Evolutionary conservation across 2,113 vertebrate genomes (phyloP).

Genomic region (Pteropus alecto): DNA sequence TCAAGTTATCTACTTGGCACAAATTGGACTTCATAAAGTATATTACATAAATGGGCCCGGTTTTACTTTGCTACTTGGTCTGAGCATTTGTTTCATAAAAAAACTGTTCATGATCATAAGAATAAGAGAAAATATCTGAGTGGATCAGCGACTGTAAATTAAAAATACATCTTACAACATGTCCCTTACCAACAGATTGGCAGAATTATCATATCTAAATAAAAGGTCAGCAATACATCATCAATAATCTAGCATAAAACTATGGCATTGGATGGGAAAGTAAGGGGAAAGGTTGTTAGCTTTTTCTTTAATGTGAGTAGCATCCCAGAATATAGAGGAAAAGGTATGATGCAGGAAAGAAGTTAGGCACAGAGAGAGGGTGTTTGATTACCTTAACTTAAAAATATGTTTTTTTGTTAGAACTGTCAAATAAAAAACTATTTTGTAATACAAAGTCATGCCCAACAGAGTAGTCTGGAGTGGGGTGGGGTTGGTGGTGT

Average conservation of each 20-base stretch:
- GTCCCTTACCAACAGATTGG: neutral
- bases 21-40: slow-evolving; percentile 38
- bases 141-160: neutral
- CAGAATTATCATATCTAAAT: neutral
- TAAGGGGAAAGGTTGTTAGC: neutral
- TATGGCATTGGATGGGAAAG: neutral
- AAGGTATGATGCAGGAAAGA: neutral
- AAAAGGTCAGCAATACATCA: neutral
- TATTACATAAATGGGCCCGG: slow-evolving; percentile 4
- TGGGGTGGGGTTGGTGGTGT: too few relatives aligned
- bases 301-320: neutral
- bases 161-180: neutral
- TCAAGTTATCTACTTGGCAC: slow-evolving; percentile 31
- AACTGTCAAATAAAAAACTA: neutral
- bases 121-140: slow-evolving; percentile 33
- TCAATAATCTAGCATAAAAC: neutral
- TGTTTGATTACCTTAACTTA: neutral
- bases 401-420: neutral
- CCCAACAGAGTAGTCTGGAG: neutral
- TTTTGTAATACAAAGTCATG: neutral
- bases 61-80: slow-evolving; percentile 44
- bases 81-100: slow-evolving; percentile 48
- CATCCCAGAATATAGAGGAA: neutral
- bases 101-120: slow-evolving; percentile 17
- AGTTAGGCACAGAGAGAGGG: neutral